Evolutionary conservation across 2,113 vertebrate species (phyloP).

Genomic region (Grammomys surdaster): DNA sequence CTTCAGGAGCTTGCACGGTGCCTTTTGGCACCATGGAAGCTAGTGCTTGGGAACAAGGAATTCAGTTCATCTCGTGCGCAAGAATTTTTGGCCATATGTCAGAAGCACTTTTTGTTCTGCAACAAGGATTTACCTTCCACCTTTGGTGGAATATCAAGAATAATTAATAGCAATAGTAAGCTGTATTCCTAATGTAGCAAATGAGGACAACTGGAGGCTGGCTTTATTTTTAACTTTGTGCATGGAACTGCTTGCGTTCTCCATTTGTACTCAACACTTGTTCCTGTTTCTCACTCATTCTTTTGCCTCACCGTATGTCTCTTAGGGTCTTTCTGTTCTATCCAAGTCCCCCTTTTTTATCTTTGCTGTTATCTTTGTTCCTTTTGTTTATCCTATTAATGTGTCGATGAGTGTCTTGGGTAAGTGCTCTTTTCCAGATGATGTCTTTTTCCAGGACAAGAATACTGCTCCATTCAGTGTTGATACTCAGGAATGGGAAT

Average conservation of each 20-base stretch:
- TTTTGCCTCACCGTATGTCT: background rate
- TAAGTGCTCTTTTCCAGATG: background rate
- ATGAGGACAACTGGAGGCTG: background rate
- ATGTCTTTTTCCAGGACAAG: background rate
- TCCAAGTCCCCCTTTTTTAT: fast-evolving
- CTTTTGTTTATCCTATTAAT: background rate
- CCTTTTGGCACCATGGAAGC: background rate
- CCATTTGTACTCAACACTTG: fast-evolving
- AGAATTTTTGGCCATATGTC: background rate
- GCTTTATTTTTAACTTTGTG: background rate
- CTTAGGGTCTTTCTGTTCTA: background rate
- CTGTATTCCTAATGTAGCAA: background rate
- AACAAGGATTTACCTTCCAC: background rate
- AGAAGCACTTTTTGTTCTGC: background rate
- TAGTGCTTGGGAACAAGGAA: background rate
- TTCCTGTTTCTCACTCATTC: fast-evolving
- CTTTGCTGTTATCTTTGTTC: background rate
- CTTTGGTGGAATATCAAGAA: no score
- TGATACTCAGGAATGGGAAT: background rate
- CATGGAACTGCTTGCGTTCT: background rate
- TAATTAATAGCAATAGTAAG: background rate
- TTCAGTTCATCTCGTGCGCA: background rate
- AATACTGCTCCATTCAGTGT: fast-evolving
- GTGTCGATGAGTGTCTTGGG: background rate
- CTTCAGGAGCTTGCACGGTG: background rate